phyloP scores from a whole-genome alignment of 2,797 vertebrate species.

The Melanotaenia nigrans region DNA sequence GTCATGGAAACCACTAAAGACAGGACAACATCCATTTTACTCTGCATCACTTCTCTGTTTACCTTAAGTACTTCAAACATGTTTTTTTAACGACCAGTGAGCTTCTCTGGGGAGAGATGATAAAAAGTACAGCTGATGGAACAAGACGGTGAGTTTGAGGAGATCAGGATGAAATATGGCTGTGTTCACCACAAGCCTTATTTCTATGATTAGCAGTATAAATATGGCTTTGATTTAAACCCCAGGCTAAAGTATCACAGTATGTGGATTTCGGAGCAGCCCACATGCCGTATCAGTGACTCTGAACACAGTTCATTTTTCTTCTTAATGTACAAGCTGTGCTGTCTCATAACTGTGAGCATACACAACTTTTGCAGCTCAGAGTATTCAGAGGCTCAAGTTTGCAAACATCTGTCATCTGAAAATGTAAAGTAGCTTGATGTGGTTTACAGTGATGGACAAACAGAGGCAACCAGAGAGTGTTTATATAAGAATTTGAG shows the following conservation, averaged over 20 bases:
- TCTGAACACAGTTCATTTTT: conserved; percentile 46
- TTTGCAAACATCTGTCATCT: conserved; percentile 41
- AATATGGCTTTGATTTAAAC: conserved; percentile 55
- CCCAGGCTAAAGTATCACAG: conserved; percentile 43
- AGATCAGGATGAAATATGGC: conserved; percentile 37
- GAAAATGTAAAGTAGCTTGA: conserved; percentile 41
- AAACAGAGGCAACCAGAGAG: conserved; percentile 27
- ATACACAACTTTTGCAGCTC: conserved; percentile 30
- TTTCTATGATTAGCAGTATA: conserved; percentile 44
- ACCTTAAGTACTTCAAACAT: conserved; percentile 20
- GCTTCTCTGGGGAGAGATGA: conserved; percentile 24
- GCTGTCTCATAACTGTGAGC: conserved; percentile 23
- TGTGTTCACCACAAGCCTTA: conserved; percentile 31
- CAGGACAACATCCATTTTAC: conserved; percentile 9
- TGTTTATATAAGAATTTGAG: conserved; percentile 28
- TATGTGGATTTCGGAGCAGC: conserved; percentile 46
- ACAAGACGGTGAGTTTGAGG: conserved; percentile 24
- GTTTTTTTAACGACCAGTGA: conserved; percentile 12
- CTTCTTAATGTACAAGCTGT: conserved; percentile 36
- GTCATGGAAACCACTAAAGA: conserved; percentile 27
- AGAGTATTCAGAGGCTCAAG: conserved; percentile 26
- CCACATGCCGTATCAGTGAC: conserved; percentile 50
- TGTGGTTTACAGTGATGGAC: conserved; percentile 41
- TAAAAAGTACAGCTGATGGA: conserved; percentile 8
- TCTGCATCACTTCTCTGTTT: conserved; percentile 23